Base-by-base conservation (phyloP, 2,888 invertebrate species). In the Ptilodon capucinus region DNA sequence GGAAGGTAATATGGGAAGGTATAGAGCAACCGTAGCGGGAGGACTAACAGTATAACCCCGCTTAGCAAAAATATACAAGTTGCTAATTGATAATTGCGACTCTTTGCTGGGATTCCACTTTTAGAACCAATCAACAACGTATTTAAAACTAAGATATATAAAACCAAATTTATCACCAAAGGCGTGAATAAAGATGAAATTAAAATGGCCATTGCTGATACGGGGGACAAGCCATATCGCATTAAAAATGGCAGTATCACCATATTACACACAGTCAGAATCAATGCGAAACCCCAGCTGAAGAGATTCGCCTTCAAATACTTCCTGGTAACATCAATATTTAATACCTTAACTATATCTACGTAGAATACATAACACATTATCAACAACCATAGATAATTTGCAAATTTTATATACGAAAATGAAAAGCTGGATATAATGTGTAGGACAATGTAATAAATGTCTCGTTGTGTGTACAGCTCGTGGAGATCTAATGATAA, bases 311-410 rank as follows among this genome's bases (percentile, higher is more conserved):
- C 2, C 16, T 14, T 16, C 8, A 34, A 16, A 16, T 34, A 34
- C 16, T 8, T 16, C 16, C 16, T 34, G 7, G 5, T 16, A 16
- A 34, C 7, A 16, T 14, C 1, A 16, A 16, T 34, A 5, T 8
- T 34, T 2, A 34, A 16, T 2, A 34, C 34, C 16, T 34, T 34
- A 14, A 34, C 34, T 0, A 34, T 38, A 9, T 54, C 53, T 16
- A 44, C 44, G 2, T 53, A 51, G 3, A 54, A 54, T 3, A 57
- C 51, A 1, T 8, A 54, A 1, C 51, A 57, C 28, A 54, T 16
- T 36, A 51, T 44, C 9, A 54, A 7, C 18, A 57, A 52, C 53
- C 53, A 54, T 21, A 36, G 41, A 40, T 44, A 35, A n/a, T 38
- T 21, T 5, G 38, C 5, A 6, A 3, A 38, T 34, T 16, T 34